Conservation (phyloP, 2,888 invertebrate genomes). For the Hypomecis punctinalis region DNA sequence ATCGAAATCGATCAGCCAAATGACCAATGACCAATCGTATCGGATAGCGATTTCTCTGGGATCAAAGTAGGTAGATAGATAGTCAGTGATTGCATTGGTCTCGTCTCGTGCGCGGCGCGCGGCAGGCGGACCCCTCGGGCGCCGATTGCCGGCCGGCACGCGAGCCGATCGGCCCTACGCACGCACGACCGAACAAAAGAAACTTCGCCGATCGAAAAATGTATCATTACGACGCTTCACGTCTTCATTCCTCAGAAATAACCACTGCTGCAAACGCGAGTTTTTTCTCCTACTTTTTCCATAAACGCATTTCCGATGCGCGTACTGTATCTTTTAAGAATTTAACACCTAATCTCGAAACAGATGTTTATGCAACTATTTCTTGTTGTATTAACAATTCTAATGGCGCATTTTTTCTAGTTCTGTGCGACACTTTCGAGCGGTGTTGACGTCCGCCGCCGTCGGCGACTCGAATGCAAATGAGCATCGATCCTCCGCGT, state of each 20-base stretch:
- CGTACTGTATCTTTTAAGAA: conserved; percentile 58
- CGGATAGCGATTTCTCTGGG: conserved; percentile 18
- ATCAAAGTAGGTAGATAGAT: conserved; percentile 11
- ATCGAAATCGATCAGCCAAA: not conserved
- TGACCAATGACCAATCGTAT: conserved; percentile 16
- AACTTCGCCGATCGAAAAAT: conserved; percentile 68
- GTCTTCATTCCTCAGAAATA: conserved; percentile 52
- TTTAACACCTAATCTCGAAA: conserved; percentile 74
- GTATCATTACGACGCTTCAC: conserved; percentile 58
- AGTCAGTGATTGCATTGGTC: conserved; percentile 36
- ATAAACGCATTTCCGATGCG: conserved; percentile 15
- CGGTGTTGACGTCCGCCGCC: conserved; percentile 77
- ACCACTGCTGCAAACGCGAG: conserved; percentile 42
- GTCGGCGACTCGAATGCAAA: conserved; percentile 79
- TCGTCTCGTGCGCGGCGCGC: conserved; percentile 72
- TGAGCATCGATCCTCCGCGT: conserved; percentile 79
- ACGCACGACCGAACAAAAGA: conserved; percentile 76
- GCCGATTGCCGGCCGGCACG: conserved; percentile 79
- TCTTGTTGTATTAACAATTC: conserved; percentile 80
- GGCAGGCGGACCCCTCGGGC: conserved; percentile 70
- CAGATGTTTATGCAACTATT: conserved; percentile 78
- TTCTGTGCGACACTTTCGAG: conserved; percentile 78
- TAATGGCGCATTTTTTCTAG: conserved; percentile 77
- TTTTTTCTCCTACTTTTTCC: conserved; percentile 29
- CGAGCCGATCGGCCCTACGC: conserved; percentile 78